Evolutionary conservation across 2,797 vertebrate species (phyloP).

Genomic region (Momotus momota): DNA sequence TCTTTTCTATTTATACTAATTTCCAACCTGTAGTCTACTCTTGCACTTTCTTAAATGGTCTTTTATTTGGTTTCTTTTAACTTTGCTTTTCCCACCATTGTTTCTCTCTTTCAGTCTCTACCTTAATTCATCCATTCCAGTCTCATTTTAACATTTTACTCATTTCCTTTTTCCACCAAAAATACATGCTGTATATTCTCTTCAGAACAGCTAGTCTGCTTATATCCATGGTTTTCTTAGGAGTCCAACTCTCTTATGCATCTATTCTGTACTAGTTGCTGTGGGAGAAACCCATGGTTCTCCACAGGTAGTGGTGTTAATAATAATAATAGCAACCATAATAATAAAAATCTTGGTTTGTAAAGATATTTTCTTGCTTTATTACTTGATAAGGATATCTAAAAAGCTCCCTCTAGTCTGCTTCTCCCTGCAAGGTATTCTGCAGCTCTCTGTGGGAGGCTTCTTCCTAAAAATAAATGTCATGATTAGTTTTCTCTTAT

Average conservation of each 20-base stretch:
- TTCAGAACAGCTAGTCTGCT: not conserved
- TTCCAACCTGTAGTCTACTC: not conserved
- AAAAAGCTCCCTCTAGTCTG: not conserved
- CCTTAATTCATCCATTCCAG: not conserved
- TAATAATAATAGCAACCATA: not conserved
- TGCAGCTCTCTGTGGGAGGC: slow-evolving; percentile 7
- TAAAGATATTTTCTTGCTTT: slow-evolving; percentile 6
- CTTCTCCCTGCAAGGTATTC: slow-evolving; percentile 27
- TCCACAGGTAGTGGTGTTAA: not conserved
- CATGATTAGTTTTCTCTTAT: slow-evolving; percentile 47
- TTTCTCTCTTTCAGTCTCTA: not conserved
- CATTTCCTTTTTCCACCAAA: not conserved
- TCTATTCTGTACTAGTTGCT: not conserved
- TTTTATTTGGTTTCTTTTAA: not conserved
- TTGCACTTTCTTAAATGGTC: not conserved
- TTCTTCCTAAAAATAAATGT: slow-evolving; percentile 62
- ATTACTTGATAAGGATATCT: not conserved
- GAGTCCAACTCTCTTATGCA: not conserved
- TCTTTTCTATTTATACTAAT: slow-evolving; percentile 32
- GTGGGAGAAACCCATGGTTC: not conserved
- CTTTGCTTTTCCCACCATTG: not conserved
- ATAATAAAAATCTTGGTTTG: not conserved
- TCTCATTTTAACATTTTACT: not conserved
- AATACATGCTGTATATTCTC: not conserved
- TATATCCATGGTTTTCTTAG: not conserved